These are phyloP conservation scores for Phrynocephalus versicolor DNA, from an alignment of 2,113 vertebrate species.

Conservation along the genomic window DNA sequence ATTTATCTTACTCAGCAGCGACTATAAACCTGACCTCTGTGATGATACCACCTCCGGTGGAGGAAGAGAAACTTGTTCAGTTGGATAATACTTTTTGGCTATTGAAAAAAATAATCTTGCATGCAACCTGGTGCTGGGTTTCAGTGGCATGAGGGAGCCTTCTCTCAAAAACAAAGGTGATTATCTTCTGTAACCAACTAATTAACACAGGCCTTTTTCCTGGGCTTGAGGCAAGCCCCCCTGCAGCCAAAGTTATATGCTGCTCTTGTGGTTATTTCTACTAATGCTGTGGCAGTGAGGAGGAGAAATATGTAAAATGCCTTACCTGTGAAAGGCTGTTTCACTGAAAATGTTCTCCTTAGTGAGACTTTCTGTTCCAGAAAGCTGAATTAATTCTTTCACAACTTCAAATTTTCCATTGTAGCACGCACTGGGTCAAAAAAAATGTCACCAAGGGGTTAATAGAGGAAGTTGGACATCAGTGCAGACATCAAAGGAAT, in stretches of 20 bases:
- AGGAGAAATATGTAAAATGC: neutral
- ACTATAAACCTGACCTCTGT: neutral
- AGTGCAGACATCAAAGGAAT: fast-evolving
- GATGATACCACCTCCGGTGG: neutral
- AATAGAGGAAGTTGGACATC: neutral
- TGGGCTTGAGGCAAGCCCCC: too few species aligned
- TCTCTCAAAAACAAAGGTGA: too few species aligned
- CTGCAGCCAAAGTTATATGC: too few species aligned
- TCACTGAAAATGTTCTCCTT: slow-evolving; percentile 98
- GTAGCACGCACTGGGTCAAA: slow-evolving; percentile 89
- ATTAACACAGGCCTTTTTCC: too few species aligned
- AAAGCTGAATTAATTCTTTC: slow-evolving; percentile 87
- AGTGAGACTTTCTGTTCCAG: slow-evolving; percentile 88
- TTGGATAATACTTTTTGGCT: neutral
- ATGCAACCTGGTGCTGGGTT: too few species aligned
- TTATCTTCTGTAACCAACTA: too few species aligned
- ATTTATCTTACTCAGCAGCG: too few species aligned
- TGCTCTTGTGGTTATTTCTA: neutral
- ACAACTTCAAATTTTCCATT: slow-evolving; percentile 87
- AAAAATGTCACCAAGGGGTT: slow-evolving; percentile 22
- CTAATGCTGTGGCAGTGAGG: neutral
- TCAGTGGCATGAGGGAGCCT: too few species aligned
- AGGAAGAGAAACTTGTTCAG: neutral
- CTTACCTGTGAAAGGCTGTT: slow-evolving; percentile 91
- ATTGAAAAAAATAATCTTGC: too few species aligned